A percentile compares a stretch with the other conserved stretches of the same genome.
phyloP scores from a whole-genome alignment of 1,140 invertebrate genomes.

The Aethina tumida region DNA sequence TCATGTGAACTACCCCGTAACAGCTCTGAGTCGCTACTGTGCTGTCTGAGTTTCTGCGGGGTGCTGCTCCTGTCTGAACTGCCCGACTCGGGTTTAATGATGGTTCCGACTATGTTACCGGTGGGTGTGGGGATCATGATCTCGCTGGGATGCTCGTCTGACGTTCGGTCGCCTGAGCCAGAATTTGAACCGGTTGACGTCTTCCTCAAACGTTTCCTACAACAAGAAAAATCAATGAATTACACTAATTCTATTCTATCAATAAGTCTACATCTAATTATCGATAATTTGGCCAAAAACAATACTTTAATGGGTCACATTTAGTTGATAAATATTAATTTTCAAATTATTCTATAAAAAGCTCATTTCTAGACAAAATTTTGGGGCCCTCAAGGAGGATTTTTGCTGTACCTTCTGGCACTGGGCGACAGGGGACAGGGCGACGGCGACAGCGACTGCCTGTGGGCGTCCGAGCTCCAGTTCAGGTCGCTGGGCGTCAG shows the following conservation, averaged over 20 bases:
- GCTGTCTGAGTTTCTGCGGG: constrained; percentile 21
- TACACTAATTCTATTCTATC: too few species aligned
- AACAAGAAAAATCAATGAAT: too few species aligned
- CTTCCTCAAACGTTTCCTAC: constrained; percentile 57
- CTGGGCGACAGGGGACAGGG: constrained; percentile 33
- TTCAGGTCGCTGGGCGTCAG: constrained; percentile 40
- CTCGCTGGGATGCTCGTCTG: constrained; percentile 40
- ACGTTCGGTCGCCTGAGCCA: constrained; percentile 44
- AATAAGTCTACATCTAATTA: too few species aligned
- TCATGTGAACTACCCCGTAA: constrained; percentile 30
- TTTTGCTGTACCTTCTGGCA: constrained; percentile 30
- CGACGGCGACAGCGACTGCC: constrained; percentile 39
- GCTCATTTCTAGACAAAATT: too few species aligned
- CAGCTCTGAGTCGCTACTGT: constrained; percentile 28
- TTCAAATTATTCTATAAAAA: too few species aligned
- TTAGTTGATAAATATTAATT: too few species aligned
- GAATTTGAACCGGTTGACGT: constrained; percentile 57
- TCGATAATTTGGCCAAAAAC: too few species aligned
- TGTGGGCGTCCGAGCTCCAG: constrained; percentile 36
- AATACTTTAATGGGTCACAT: too few species aligned
- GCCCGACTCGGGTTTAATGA: constrained; percentile 42
- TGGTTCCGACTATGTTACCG: constrained; percentile 34
- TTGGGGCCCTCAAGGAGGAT: too few species aligned
- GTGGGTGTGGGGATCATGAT: constrained; percentile 34
- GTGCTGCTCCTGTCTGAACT: constrained; percentile 17